A percentile compares a stretch with the other conserved stretches of the same genome.
phyloP scores from a whole-genome alignment of 2,888 invertebrate genomes.

The Sisyra nigra region DNA sequence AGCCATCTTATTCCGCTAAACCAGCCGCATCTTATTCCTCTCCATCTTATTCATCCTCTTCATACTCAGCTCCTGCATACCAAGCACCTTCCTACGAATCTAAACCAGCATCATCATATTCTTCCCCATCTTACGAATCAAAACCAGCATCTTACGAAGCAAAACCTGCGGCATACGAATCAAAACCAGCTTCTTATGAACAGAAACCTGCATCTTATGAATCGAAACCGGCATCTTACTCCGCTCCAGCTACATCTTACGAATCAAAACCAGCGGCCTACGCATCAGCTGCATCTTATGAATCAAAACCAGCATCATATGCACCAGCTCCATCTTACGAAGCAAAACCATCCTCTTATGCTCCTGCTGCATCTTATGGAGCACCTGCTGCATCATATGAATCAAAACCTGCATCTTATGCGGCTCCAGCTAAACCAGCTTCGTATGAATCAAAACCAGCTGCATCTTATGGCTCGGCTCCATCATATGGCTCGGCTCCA shows the following conservation, averaged over 20 bases:
- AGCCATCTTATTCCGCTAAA: slow-evolving; percentile 3
- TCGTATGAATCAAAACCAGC: not conserved
- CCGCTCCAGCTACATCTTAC: not conserved
- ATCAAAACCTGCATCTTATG: not conserved
- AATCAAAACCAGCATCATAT: not conserved
- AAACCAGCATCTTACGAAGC: not conserved
- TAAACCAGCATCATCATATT: too few relatives aligned
- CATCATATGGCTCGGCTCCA: not conserved
- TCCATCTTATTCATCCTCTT: too few relatives aligned
- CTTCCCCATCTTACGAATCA: too few relatives aligned
- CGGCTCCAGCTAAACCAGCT: not conserved
- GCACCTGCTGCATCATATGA: not conserved
- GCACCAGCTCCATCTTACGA: not conserved
- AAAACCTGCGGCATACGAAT: slow-evolving; percentile 1
- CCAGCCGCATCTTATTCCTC: slow-evolving; percentile 1
- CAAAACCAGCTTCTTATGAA: too few relatives aligned
- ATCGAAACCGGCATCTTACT: not conserved
- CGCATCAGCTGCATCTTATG: not conserved
- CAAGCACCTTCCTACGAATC: too few relatives aligned
- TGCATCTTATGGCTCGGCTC: too few relatives aligned
- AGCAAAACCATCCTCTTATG: too few relatives aligned
- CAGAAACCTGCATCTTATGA: not conserved
- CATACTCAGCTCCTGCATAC: too few relatives aligned
- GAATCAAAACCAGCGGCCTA: not conserved
- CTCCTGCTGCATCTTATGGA: not conserved